Conservation (phyloP, 1,140 invertebrate genomes). For the Aphis gossypii region DNA sequence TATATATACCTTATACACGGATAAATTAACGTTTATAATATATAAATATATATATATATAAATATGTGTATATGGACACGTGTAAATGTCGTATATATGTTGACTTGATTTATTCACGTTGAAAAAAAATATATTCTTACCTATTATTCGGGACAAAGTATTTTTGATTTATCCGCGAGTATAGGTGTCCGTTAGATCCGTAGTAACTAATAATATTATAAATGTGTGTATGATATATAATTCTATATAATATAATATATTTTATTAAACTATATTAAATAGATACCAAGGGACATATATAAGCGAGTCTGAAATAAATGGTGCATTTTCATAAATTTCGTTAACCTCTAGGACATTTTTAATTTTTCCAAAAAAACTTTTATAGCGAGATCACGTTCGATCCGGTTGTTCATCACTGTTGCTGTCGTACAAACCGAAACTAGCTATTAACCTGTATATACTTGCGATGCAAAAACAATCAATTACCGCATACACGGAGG, state of each 20-base stretch:
- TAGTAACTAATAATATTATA: not conserved
- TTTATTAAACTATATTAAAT: not conserved
- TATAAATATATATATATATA: not conserved
- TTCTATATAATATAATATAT: not conserved
- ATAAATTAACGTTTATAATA: not conserved
- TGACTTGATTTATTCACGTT: not conserved
- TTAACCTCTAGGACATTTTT: constrained; percentile 38
- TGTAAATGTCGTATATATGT: not conserved
- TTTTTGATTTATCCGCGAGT: constrained; percentile 15
- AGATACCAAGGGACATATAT: not conserved
- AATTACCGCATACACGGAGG: not conserved
- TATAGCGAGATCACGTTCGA: constrained; percentile 23
- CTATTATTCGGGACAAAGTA: constrained; percentile 1
- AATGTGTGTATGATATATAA: not conserved
- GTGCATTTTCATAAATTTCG: constrained; percentile 18
- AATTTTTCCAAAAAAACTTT: constrained; percentile 18
- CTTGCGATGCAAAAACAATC: constrained; percentile 25
- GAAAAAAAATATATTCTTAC: not conserved
- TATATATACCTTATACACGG: not conserved
- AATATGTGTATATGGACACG: not conserved
- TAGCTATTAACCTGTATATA: constrained; percentile 20
- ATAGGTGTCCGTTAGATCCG: not conserved
- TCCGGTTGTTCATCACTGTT: not conserved
- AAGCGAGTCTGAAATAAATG: not conserved
- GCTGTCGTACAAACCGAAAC: not conserved